Conservation (phyloP, 2,113 vertebrate genomes). For the Paracanthobrama guichenoti region DNA sequence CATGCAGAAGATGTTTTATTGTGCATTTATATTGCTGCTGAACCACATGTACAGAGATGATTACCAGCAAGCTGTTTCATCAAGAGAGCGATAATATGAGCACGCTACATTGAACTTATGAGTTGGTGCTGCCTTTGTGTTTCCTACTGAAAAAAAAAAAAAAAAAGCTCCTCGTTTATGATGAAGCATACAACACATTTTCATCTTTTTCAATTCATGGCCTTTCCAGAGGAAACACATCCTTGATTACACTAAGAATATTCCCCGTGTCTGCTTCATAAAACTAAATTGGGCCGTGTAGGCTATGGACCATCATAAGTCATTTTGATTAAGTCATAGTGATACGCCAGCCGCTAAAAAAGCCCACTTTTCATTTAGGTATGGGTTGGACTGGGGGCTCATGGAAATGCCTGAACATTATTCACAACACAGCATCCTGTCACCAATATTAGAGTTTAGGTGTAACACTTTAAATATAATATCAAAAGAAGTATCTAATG, state of each 20-base stretch:
- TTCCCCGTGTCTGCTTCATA: background rate
- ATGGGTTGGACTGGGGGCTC: background rate
- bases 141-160: slow-evolving; percentile 4
- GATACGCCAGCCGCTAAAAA: background rate
- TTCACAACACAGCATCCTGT: background rate
- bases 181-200: slow-evolving; percentile 5
- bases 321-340: slow-evolving; percentile 22
- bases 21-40: slow-evolving; percentile 29
- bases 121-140: slow-evolving; percentile 33
- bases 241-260: slow-evolving; percentile 24
- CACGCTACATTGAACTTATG: slow-evolving; percentile 34
- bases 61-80: slow-evolving; percentile 36
- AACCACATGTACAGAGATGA: slow-evolving; percentile 37
- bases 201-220: slow-evolving; percentile 8
- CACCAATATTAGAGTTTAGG: background rate
- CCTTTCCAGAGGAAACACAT: slow-evolving; percentile 30
- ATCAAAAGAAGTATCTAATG: too few relatives aligned
- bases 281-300: background rate
- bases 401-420: background rate
- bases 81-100: slow-evolving; percentile 37
- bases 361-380: background rate
- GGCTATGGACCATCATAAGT: background rate
- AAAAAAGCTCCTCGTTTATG: slow-evolving; percentile 19
- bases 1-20: slow-evolving; percentile 25
- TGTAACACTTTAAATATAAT: too few relatives aligned